Evolutionary conservation across 2,113 vertebrate species (phyloP), one percentile per base, ranked within the genome.

Genomic region (Nematolebias whitei): DNA sequence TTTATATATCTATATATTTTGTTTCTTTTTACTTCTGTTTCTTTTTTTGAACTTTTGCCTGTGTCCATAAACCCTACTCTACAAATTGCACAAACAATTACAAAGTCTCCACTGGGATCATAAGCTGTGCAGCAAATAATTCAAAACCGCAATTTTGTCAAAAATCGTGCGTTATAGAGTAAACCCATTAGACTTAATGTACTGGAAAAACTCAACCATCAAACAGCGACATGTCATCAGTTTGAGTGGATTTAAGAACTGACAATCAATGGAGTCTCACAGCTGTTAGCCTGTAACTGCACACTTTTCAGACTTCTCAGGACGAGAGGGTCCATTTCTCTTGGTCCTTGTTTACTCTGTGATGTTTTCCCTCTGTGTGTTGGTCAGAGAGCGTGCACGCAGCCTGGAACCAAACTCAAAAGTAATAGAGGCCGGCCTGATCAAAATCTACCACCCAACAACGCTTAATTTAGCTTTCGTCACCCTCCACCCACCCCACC

Each of bases 121-220:
- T 64, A 68, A 58, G 71, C 70, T 67, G 77, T 20, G 72, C 6
- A 1, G 43, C 64, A 29, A 59, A 19, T 60, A 64, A 69, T 73
- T 76, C 47, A 79, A 63, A 73, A 39, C 29, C 54, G 59, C 74
- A 71, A 85, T 84, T 80, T 69, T 61, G 70, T 71, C 72, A 79
- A 74, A 78, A 80, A 80, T 76, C 53, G 63, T 59, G 50, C 24
- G 60, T 77, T n/a, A n/a, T 70, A 71, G 39, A 75, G 41, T 75
- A 65, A 80, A 75, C 54, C 67, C 43, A 80, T 87, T 83, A 82
- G 49, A 51, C 61, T 76, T 83, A 80, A 85, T 81, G 73, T 65
- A 56, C 5, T 74, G 52, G 68, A 75, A 74, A 59, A 39, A 57
- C 64, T 78, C 19, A 67, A 65, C 78, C 58, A 65, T 79, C 35